Evolutionary conservation across 1,140 invertebrate genomes (phyloP).

Genomic region (Triops cancriformis): DNA sequence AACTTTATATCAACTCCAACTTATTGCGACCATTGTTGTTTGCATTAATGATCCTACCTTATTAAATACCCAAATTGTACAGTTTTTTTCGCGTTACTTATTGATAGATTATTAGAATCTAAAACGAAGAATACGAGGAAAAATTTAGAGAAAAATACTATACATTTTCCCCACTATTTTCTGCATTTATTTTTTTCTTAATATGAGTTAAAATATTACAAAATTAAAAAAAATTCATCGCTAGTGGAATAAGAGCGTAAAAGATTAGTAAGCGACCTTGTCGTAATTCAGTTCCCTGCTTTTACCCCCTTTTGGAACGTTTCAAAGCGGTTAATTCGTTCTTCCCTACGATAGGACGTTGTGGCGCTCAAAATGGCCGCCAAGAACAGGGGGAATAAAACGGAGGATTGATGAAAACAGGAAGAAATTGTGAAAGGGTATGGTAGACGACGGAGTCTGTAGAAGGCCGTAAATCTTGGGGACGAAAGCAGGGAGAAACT

Average conservation of each 20-base stretch:
- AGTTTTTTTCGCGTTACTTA: no score
- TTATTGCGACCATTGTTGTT: no score
- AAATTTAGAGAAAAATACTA: no score
- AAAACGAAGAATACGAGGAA: no score
- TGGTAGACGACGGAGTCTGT: neutral
- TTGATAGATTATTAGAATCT: no score
- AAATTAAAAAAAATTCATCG: no score
- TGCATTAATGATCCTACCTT: no score
- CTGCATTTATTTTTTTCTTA: no score
- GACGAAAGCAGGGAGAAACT: neutral
- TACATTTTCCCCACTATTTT: no score
- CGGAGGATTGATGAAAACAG: neutral
- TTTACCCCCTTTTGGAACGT: neutral
- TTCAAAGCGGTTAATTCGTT: neutral
- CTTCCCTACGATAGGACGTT: neutral
- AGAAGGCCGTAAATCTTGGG: neutral
- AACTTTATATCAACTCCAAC: no score
- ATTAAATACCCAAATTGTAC: no score
- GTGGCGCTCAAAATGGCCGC: neutral
- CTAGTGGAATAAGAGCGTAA: neutral
- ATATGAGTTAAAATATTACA: no score
- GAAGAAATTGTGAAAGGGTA: constrained; percentile 1
- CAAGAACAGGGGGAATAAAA: neutral
- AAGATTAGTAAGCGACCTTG: neutral
- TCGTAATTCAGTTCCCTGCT: neutral